Base-by-base conservation (phyloP, 1,140 invertebrate genomes). In the Linepithema humile region DNA sequence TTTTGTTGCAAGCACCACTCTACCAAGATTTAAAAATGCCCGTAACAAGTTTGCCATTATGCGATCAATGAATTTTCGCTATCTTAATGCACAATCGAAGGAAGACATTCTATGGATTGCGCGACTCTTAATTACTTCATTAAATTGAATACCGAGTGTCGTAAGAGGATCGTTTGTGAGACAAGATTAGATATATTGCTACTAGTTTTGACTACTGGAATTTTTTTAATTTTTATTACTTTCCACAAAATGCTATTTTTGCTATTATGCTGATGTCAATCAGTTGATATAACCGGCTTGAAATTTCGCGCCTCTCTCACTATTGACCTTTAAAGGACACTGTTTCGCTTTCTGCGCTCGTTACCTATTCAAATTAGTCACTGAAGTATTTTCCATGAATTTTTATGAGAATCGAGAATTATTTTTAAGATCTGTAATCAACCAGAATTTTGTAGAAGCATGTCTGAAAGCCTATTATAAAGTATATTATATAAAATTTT, bases 301-400 rank as follows among this genome's bases (percentile, higher is more conserved):
- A 26, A 60, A 17, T 53, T 87, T 69, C 10, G 6, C 38, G 5
- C 48, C 9, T 73, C 59, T 53, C 20, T 50, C 62, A 20, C 62
- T 5, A 60, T 43, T 85, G 88, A 91, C 91, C 89, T 92, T 92
- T 92, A 92, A 92, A 91, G 89, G 88, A 90, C 89, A 91, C 70
- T 20, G 2, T 3, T 50, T 67, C 35, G 53, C 20, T 67, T 26
- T 40, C 26, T 10, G 12, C 29, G 20, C 3, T 9, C 17, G 2
- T 57, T 59, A 57, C 4, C 17, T 29, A 43, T 60, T 43, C 20
- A 55, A 53, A 60, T 74, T 60, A 59, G 26, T 59, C 38, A 29
- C 4, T 4, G 6, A 60, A 74, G 60, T 60, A 45, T 60, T 74
- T 29, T 12, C 9, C 2, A 74, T n/a, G 23, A 40, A 73, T 73